Evolutionary conservation across 2,797 vertebrate species (phyloP), one percentile per base, ranked within the genome.

Genomic region (Borostomias antarcticus): DNA sequence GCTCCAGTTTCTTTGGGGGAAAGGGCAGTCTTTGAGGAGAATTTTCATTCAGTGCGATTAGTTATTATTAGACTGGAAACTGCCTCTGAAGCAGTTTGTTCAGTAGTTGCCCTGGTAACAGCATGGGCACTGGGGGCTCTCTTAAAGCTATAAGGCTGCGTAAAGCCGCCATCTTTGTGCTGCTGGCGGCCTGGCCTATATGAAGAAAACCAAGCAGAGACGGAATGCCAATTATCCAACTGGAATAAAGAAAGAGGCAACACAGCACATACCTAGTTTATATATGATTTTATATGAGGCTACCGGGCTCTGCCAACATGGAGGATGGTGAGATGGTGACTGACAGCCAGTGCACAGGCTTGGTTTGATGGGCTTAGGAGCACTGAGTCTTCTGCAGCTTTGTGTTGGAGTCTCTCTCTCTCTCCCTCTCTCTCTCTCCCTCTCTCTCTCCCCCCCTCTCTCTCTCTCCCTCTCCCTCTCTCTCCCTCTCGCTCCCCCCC

Each of bases 21-120:
- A 86, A 80, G 73, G 79, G 50, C 74, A 66, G 72, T 85, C 78
- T 92, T 81, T 88, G 84, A 81, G 74, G 77, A 65, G 64, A 79
- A 88, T 92, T 91, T 92, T 91, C 83, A 86, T 89, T 92, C 89
- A 88, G 82, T 75, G 89, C 81, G 83, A 94, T 94, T 93, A 88
- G 92, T 93, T 96, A 95, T 96, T 95, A 95, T 96, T 96, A 95
- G 94, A 93, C 89, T 90, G 75, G 76, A 92, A 91, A 91, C 86
- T 86, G 88, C 89, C 90, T 90, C 84, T 82, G 89, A 95, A 94
- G 91, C 93, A 91, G 92, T 94, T 93, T 93, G 89, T 93, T 93
- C 92, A 91, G 87, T 82, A 84, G 95, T 96, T 96, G 90, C 93
- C 93, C 86, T 94, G 93, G 95, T 90, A 95, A 96, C 95, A 93